Evolutionary conservation across 1,140 invertebrate species (phyloP), one percentile per base, ranked within the genome.

Genomic region (Drosophila bocki): DNA sequence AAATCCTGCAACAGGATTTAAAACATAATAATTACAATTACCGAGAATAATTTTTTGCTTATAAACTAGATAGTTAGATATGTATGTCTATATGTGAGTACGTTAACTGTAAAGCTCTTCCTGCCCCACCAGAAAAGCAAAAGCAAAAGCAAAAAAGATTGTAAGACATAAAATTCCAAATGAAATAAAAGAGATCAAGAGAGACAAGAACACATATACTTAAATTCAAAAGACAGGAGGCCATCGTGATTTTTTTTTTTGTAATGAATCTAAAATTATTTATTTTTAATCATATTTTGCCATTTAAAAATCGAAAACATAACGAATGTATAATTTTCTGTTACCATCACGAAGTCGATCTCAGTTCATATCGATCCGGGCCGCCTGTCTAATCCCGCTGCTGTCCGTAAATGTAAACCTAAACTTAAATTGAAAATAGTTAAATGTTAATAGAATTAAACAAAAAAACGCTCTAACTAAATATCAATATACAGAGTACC

Each of bases 1-100:
- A 82, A 90, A 90, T 90, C 85, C 85, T 90, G 85, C 74, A 90
- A 90, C 85, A 90, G 85, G 85, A 90, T 90, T 90, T 72, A 90
- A 90, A 90, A 90, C 78, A 88, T 75, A 32, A 50, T 39, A 71
- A 33, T 53, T 54, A 57, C 42, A 70, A 22, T 4, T 35, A 22
- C 15, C 32, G 37, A 42, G 61, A 15, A 53, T 58, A 11, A 59
- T 44, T 72, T 54, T 76, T 64, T 54, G 29, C 69, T 64, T 78
- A 69, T 54, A 50, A 41, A 50, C 54, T 72, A 71, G 50, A 59
- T 71, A 72, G 69, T 50, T 72, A 48, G 41, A 39, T 74, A 54
- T 84, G 37, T 82, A 41, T 79, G 51, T 60, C 57, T 77, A 67
- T 63, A 54, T 85, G 61, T 67, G 71, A 77, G 57, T 78, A 82